Conservation (phyloP, 2,797 vertebrate species). For the Varecia variegata region DNA sequence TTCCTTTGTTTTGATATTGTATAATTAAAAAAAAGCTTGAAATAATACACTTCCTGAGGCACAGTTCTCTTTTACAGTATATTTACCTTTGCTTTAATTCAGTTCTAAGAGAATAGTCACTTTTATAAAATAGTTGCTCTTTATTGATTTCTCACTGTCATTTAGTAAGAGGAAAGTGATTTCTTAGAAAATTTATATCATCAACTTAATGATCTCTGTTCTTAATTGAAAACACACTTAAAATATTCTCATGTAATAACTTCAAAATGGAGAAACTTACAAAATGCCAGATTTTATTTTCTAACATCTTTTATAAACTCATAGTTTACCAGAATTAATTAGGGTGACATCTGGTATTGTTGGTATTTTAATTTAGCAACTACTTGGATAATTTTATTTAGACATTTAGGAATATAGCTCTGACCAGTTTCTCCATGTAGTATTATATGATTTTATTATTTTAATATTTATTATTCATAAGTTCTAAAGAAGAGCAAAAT, state of each 20-base stretch:
- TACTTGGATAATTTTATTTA: not conserved
- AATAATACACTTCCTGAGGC: not conserved
- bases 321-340: not conserved
- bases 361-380: slow-evolving; percentile 56
- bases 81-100: not conserved
- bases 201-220: not conserved
- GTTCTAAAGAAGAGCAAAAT: not conserved
- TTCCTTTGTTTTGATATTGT: not conserved
- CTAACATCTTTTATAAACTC: not conserved
- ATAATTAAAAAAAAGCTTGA: not conserved
- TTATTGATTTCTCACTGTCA: not conserved
- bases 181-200: not conserved
- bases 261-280: not conserved
- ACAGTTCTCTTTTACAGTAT: not conserved
- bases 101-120: not conserved
- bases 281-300: not conserved
- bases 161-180: not conserved
- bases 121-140: not conserved
- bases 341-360: not conserved
- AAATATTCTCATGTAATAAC: not conserved
- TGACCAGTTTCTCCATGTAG: not conserved
- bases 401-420: not conserved
- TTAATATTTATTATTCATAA: not conserved
- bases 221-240: not conserved
- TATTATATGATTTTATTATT: not conserved